Evolutionary conservation across 2,797 vertebrate genomes (phyloP).

Genomic region (Pantherophis vulpinus): DNA sequence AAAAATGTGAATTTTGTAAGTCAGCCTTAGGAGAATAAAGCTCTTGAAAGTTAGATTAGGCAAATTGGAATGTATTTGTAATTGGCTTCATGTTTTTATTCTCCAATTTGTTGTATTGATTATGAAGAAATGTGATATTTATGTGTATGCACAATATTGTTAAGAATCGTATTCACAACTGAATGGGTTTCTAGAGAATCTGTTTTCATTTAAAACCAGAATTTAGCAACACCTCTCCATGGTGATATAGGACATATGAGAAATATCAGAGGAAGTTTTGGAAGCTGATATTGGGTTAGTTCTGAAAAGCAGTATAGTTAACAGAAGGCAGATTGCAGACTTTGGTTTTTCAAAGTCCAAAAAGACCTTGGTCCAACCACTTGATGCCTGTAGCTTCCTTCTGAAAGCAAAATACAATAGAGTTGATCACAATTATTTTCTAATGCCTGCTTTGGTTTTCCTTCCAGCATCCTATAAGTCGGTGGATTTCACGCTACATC

Average conservation of each 20-base stretch:
- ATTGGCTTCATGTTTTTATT: neutral
- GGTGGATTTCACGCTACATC: conserved; percentile 82
- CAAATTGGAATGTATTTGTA: neutral
- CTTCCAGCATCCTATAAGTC: conserved; percentile 89
- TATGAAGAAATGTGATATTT: too few species aligned
- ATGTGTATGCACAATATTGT: neutral
- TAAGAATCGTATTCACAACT: neutral
- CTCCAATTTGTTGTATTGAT: neutral
- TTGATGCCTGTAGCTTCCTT: neutral
- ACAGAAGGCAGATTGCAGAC: neutral
- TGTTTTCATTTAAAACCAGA: neutral
- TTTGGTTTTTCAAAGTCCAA: neutral
- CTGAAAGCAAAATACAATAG: too few species aligned
- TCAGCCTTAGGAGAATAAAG: neutral
- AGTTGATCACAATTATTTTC: neutral
- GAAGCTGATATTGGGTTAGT: neutral
- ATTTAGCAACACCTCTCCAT: neutral
- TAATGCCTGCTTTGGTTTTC: conserved; percentile 26
- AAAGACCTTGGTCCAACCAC: neutral
- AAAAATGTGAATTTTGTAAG: neutral
- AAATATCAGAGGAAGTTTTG: neutral
- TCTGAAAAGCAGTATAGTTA: neutral
- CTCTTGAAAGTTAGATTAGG: neutral
- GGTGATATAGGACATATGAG: neutral
- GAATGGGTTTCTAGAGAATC: neutral